Conservation (phyloP, 2,888 invertebrate species). For the Lepas anatifera region DNA sequence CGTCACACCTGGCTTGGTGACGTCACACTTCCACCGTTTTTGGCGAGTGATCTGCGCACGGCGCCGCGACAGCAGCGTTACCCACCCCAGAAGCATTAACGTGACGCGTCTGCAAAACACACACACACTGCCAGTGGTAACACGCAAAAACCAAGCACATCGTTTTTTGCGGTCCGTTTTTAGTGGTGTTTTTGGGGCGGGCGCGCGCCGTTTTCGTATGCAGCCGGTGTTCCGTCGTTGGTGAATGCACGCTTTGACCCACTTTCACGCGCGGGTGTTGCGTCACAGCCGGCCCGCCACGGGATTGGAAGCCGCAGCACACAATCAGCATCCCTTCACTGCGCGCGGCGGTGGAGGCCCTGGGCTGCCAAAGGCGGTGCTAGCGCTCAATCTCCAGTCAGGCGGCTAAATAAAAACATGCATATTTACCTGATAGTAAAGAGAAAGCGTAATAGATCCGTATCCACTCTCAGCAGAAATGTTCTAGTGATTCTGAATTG, state of each 20-base stretch:
- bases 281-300: not conserved
- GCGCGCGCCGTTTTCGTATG: not conserved
- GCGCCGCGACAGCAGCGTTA: too few relatives aligned
- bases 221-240: not conserved
- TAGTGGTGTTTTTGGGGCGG: not conserved
- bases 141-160: not conserved
- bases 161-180: not conserved
- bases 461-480: too few relatives aligned
- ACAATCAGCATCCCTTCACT: not conserved
- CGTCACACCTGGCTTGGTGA: not conserved
- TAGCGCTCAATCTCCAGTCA: too few relatives aligned
- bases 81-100: too few relatives aligned
- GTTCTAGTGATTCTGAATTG: too few relatives aligned
- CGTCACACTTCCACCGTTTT: not conserved
- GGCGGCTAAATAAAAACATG: too few relatives aligned
- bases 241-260: conserved; percentile 8
- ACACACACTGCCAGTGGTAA: not conserved
- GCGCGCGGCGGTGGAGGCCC: not conserved
- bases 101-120: not conserved
- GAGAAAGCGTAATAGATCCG: too few relatives aligned
- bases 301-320: not conserved
- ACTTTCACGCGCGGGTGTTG: conserved; percentile 2
- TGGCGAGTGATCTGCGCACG: too few relatives aligned
- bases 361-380: too few relatives aligned
- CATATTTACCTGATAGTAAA: too few relatives aligned